Conservation (phyloP, 2,888 invertebrate genomes). For the Leptinotarsa haldemani region DNA sequence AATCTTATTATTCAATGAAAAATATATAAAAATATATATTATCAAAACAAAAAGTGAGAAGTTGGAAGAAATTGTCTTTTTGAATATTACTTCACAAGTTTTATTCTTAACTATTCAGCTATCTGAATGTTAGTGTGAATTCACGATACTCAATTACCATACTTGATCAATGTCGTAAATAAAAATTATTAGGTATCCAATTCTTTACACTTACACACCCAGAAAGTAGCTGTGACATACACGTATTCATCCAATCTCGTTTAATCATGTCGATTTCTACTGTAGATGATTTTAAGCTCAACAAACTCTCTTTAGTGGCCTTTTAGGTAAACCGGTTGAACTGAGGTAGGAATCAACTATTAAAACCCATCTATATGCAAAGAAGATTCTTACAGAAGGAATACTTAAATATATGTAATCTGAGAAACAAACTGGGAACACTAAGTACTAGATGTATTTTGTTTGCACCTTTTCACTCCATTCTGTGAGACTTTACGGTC, state of each 20-base stretch:
- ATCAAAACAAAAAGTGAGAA: no score
- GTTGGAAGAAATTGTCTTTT: no score
- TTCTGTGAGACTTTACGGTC: not conserved
- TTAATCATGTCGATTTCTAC: not conserved
- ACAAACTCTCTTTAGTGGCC: conserved; percentile 1
- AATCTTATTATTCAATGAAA: no score
- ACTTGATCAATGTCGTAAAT: not conserved
- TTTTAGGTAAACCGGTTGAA: conserved; percentile 8
- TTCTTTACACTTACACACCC: not conserved
- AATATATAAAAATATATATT: no score
- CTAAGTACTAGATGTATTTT: conserved; percentile 1
- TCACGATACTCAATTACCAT: not conserved
- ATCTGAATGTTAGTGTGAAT: not conserved
- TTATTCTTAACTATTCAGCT: no score
- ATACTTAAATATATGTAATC: not conserved
- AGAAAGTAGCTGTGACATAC: no score
- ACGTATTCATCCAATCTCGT: not conserved
- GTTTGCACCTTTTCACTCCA: not conserved
- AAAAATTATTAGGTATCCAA: not conserved
- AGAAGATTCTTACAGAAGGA: conserved; percentile 36
- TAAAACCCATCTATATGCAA: conserved; percentile 51
- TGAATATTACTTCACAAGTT: no score
- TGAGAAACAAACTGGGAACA: not conserved
- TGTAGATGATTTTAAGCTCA: conserved; percentile 1
- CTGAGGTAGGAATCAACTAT: conserved; percentile 39